These are phyloP conservation scores for Microchirus variegatus DNA, from an alignment of 2,797 vertebrate species.

Conservation along the genomic window DNA sequence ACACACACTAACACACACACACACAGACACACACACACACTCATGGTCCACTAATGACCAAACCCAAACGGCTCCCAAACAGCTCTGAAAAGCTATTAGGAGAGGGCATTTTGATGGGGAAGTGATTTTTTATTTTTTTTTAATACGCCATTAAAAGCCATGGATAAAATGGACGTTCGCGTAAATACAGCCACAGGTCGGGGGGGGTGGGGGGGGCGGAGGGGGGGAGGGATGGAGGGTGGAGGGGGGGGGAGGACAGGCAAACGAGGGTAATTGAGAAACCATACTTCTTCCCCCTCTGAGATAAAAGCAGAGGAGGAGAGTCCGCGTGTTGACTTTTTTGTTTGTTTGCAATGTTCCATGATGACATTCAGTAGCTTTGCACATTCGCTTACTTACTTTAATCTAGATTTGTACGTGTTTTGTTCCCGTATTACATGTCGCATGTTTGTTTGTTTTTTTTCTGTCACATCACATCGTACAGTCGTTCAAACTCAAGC, in stretches of 20 bases:
- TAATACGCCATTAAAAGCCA: slow-evolving; percentile 84
- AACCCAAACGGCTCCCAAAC: slow-evolving; percentile 82
- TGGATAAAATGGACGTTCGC: slow-evolving; percentile 85
- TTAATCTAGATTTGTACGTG: too few relatives aligned
- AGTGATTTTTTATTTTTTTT: slow-evolving; percentile 76
- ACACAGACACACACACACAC: slow-evolving; percentile 28
- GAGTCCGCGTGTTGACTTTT: slow-evolving; percentile 54
- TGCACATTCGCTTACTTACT: too few relatives aligned
- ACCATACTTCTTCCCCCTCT: slow-evolving; percentile 51
- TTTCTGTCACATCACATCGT: too few relatives aligned
- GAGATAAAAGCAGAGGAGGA: slow-evolving; percentile 63
- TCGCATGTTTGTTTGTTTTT: too few relatives aligned
- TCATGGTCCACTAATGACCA: slow-evolving; percentile 81
- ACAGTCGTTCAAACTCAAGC: too few relatives aligned
- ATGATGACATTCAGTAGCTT: too few relatives aligned
- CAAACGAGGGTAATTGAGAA: slow-evolving; percentile 73
- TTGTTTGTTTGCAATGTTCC: too few relatives aligned
- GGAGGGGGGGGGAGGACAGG: slow-evolving; percentile 52
- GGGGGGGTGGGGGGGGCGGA: slow-evolving; percentile 13
- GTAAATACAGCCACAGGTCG: slow-evolving; percentile 83
- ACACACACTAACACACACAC: slow-evolving; percentile 31
- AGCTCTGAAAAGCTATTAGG: slow-evolving; percentile 84
- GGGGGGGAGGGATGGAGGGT: too few relatives aligned
- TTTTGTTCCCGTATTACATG: too few relatives aligned
- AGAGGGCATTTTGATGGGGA: slow-evolving; percentile 81